Evolutionary conservation across 2,113 vertebrate genomes (phyloP).

Genomic region (Steatornis caripensis): DNA sequence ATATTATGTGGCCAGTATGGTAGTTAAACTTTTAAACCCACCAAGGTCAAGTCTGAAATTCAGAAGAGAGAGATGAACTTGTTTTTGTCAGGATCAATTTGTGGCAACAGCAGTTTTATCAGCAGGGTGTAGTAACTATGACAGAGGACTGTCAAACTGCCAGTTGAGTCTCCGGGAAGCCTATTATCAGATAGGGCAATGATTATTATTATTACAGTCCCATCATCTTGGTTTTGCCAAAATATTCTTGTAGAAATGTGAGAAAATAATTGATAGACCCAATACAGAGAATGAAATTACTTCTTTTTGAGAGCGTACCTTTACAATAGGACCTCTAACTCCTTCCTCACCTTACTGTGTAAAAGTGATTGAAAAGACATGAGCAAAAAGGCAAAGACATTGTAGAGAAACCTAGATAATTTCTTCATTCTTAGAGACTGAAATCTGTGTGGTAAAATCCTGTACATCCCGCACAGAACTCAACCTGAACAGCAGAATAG

Average conservation of each 20-base stretch:
- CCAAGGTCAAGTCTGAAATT: constrained; percentile 50
- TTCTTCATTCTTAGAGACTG: background rate
- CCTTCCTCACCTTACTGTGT: background rate
- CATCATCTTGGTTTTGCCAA: background rate
- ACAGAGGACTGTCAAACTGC: constrained; percentile 32
- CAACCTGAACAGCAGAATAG: background rate
- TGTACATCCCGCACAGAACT: background rate
- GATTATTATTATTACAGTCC: background rate
- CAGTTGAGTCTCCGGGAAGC: constrained; percentile 21
- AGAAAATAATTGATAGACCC: background rate
- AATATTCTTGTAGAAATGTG: background rate
- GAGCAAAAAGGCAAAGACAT: background rate
- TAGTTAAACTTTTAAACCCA: constrained; percentile 4
- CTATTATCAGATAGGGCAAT: background rate
- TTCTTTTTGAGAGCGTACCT: background rate
- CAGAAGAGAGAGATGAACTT: background rate
- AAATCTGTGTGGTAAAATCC: background rate
- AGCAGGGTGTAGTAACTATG: constrained; percentile 15
- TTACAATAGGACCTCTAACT: background rate
- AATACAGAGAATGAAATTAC: background rate
- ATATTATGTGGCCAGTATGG: background rate
- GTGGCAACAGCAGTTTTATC: constrained; percentile 40
- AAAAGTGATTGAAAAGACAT: background rate
- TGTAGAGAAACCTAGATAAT: background rate
- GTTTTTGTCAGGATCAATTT: constrained; percentile 33